A percentile compares a stretch with the other conserved stretches of the same genome.
Conservation (phyloP, 1,140 invertebrate genomes). For the Delia radicum region DNA sequence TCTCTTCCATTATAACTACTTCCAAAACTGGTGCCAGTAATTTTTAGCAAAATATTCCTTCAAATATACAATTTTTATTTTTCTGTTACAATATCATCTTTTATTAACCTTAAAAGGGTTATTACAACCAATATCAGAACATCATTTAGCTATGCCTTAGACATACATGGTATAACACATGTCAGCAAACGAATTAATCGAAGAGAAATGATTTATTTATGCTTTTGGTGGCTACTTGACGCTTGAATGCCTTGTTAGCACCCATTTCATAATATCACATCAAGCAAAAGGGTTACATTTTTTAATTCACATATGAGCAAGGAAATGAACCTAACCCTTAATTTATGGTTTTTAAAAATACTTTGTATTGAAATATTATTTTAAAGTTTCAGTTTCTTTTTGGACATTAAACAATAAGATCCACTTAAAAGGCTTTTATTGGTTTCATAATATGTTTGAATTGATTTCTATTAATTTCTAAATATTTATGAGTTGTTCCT, state of each 20-base stretch:
- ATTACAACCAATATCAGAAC: neutral
- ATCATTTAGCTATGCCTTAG: constrained; percentile 11
- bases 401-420: neutral
- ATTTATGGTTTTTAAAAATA: neutral
- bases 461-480: constrained; percentile 2
- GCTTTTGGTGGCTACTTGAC: constrained; percentile 38
- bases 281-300: neutral
- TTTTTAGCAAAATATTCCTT: no score
- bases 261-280: neutral
- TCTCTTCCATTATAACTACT: no score
- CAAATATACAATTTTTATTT: no score
- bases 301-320: neutral
- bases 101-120: neutral
- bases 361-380: neutral
- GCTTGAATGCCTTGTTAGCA: constrained; percentile 38
- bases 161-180: constrained; percentile 38
- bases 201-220: constrained; percentile 56
- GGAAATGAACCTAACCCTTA: neutral
- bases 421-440: neutral
- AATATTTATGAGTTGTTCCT: constrained; percentile 6
- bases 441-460: neutral
- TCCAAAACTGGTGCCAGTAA: no score
- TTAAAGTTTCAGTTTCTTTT: neutral
- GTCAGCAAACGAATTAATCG: constrained; percentile 56
- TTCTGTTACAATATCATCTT: no score